phyloP scores from a whole-genome alignment of 1,140 invertebrate species.

The Dufourea novaeangliae region DNA sequence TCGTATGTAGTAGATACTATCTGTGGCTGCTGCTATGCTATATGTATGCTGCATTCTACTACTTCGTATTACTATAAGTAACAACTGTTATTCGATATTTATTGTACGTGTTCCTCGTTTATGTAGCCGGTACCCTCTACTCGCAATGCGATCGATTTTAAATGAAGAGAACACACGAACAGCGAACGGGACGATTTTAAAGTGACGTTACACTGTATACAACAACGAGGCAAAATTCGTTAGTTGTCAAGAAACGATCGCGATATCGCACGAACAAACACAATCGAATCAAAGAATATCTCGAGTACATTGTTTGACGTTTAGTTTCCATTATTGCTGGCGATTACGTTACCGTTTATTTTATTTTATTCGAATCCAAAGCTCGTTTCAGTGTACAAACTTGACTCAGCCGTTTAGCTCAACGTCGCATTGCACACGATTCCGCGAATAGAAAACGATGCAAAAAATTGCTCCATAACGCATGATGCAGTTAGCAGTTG shows the following conservation, averaged over 20 bases:
- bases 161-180: slow-evolving; percentile 22
- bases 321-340: background rate
- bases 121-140: slow-evolving; percentile 58
- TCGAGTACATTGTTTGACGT: background rate
- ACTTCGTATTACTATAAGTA: slow-evolving; percentile 73
- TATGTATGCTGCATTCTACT: slow-evolving; percentile 74
- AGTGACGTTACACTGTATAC: background rate
- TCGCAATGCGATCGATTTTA: slow-evolving; percentile 64
- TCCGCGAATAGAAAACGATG: slow-evolving; percentile 22
- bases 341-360: background rate
- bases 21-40: slow-evolving; percentile 69
- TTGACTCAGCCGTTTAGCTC: slow-evolving; percentile 29
- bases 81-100: slow-evolving; percentile 74
- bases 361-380: too few relatives aligned
- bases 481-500: slow-evolving; percentile 26
- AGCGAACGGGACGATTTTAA: slow-evolving; percentile 37
- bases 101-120: slow-evolving; percentile 76
- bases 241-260: slow-evolving; percentile 17
- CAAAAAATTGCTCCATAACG: slow-evolving; percentile 18
- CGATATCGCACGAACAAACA: background rate
- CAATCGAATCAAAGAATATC: background rate
- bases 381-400: background rate
- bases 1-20: slow-evolving; percentile 66
- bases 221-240: slow-evolving; percentile 33
- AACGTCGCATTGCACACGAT: slow-evolving; percentile 22